Evolutionary conservation across 2,113 vertebrate species (phyloP).

Genomic region (Hippocampus mohnikei): DNA sequence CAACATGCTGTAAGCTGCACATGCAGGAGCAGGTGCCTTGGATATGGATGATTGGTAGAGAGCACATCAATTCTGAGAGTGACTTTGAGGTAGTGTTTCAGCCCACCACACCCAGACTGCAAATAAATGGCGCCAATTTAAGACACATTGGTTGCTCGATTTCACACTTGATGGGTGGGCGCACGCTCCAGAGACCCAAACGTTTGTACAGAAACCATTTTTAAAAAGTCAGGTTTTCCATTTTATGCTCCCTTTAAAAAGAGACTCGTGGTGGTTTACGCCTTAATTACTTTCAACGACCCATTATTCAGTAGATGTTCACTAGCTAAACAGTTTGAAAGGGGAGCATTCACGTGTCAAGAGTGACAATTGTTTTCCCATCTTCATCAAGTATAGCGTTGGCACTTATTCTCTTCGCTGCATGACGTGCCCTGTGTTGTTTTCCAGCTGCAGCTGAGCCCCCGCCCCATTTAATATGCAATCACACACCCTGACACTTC

Average conservation of each 20-base stretch:
- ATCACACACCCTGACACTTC: constrained; percentile 57
- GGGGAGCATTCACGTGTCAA: background rate
- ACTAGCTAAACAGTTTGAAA: background rate
- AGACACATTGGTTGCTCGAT: background rate
- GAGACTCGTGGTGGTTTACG: background rate
- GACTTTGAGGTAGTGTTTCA: too few species aligned
- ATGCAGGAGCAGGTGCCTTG: too few species aligned
- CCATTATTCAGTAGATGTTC: too few species aligned
- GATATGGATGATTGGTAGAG: too few species aligned
- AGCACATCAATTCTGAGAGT: too few species aligned
- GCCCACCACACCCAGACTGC: background rate
- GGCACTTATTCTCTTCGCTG: constrained; percentile 19
- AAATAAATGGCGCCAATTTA: background rate
- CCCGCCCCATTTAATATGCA: constrained; percentile 49
- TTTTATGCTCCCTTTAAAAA: background rate
- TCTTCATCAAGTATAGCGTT: constrained; percentile 2
- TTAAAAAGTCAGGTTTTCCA: background rate
- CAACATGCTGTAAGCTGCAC: too few species aligned
- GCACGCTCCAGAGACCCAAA: background rate
- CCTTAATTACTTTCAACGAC: too few species aligned
- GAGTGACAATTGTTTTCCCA: background rate
- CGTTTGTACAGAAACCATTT: background rate
- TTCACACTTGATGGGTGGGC: background rate
- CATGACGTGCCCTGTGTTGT: constrained; percentile 30
- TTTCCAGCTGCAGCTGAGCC: constrained; percentile 56